phyloP scores from a whole-genome alignment of 2,888 invertebrate genomes.

The Acrobeloides nanus region DNA sequence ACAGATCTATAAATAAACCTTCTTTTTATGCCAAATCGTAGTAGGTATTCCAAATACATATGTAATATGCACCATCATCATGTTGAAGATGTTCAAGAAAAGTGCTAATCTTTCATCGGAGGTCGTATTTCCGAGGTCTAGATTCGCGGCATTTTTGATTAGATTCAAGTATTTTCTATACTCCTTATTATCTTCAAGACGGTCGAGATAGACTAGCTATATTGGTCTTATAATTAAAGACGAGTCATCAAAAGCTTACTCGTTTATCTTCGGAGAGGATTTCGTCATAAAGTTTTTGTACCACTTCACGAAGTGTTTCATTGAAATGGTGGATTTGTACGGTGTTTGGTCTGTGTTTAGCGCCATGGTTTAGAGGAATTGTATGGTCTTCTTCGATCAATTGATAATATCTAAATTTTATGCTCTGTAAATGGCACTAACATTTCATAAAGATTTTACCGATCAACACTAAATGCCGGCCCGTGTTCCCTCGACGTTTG shows the following conservation, averaged over 20 bases:
- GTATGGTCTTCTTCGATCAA: no score
- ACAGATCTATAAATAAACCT: slow-evolving; percentile 39
- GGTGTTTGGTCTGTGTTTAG: no score
- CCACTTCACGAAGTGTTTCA: slow-evolving; percentile 53
- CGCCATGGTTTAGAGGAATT: no score
- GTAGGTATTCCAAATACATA: slow-evolving; percentile 55
- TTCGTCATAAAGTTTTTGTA: slow-evolving; percentile 54
- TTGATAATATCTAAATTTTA: no score
- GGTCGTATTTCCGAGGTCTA: slow-evolving; percentile 23
- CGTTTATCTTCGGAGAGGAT: slow-evolving; percentile 54
- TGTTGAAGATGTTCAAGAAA: slow-evolving; percentile 59
- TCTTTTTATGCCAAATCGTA: slow-evolving; percentile 57
- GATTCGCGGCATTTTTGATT: slow-evolving; percentile 53
- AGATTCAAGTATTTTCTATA: slow-evolving; percentile 54
- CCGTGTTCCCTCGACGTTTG: no score
- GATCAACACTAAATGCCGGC: no score
- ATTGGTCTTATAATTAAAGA: no score
- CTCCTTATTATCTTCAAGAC: slow-evolving; percentile 53
- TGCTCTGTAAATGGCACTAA: no score
- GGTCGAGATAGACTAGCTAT: slow-evolving; percentile 55
- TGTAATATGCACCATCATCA: slow-evolving; percentile 58
- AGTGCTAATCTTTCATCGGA: slow-evolving; percentile 56
- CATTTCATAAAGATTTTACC: no score
- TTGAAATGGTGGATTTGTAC: no score
- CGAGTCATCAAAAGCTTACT: no score